Base-by-base conservation (phyloP, 2,113 vertebrate genomes). In the Merops nubicus region DNA sequence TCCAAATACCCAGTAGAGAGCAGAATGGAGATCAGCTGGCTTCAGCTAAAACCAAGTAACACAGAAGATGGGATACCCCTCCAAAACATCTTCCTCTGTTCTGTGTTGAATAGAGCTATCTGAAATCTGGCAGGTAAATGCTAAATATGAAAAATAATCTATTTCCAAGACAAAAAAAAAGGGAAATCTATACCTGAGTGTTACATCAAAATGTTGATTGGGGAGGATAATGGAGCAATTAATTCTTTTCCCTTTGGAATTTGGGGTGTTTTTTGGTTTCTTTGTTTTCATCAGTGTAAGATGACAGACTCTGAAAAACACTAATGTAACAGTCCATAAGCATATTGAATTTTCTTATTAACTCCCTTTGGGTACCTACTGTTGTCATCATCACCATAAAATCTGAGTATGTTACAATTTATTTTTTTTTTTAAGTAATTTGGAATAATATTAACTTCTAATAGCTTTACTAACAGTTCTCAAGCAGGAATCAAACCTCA, bases 141-240 rank as follows among this genome's bases (percentile, higher is more conserved):
- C 45, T 47, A 47, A 47, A 43, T 60, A 56, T 36, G 16, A 57
- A 31, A 40, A 70, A 33, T 63, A 42, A 11, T n/a, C 42, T 43
- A 43, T 87, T 87, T 87, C 18, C 40, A 64, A 62, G 65, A 51
- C 36, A 38, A 36, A 74, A 87, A 36, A 74, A 87, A 70, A 64
- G 7, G 29, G 48, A 72, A 6, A 28, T 63, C 14, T 82, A 4
- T 29, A 75, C 6, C 17, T 12, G 23, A 34, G 10, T 43, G 14
- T 56, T 88, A 73, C 75, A 82, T 93, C 12, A 51, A 60, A 93
- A 85, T 64, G 3, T 67, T 94, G 38, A 25, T 82, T 75, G 79
- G 14, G 36, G 36, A 28, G 67, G 21, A 43, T 47, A 73, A 64
- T 63, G 23, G 10, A 82, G 54, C 15, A 77, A 73, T 26, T 4